These are phyloP conservation scores for Aphidius ervi DNA, from an alignment of 1,140 invertebrate genomes.

Conservation along the genomic window DNA sequence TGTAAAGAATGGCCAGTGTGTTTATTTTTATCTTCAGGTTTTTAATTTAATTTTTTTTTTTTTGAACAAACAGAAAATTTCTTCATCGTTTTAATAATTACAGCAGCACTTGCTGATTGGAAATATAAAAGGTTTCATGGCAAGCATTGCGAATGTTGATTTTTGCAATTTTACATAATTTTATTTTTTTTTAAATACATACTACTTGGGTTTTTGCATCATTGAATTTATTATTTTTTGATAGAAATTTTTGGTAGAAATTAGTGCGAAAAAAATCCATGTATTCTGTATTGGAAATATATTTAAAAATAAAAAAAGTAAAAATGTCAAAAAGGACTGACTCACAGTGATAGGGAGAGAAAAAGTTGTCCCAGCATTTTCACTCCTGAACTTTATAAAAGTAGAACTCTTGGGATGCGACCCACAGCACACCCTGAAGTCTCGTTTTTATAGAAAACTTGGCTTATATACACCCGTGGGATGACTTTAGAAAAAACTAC, in stretches of 20 bases:
- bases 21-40: too few relatives aligned
- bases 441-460: conserved; percentile 17
- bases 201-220: too few relatives aligned
- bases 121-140: too few relatives aligned
- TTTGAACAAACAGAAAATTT: too few relatives aligned
- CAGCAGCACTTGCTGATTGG: too few relatives aligned
- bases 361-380: conserved; percentile 1
- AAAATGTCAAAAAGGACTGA: conserved; percentile 5
- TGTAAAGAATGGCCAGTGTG: too few relatives aligned
- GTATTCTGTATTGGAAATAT: background rate
- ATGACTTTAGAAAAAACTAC: conserved; percentile 15
- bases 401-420: conserved; percentile 16
- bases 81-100: too few relatives aligned
- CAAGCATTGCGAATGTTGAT: too few relatives aligned
- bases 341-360: background rate
- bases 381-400: conserved; percentile 14
- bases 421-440: conserved; percentile 17
- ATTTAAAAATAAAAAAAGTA: background rate
- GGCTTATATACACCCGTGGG: conserved; percentile 13
- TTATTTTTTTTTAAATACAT: too few relatives aligned
- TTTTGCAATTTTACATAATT: too few relatives aligned
- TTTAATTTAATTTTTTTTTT: too few relatives aligned
- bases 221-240: too few relatives aligned
- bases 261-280: background rate
- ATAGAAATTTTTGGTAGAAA: background rate